Conservation (phyloP, 1,140 invertebrate genomes). For the Papilio helenus region DNA sequence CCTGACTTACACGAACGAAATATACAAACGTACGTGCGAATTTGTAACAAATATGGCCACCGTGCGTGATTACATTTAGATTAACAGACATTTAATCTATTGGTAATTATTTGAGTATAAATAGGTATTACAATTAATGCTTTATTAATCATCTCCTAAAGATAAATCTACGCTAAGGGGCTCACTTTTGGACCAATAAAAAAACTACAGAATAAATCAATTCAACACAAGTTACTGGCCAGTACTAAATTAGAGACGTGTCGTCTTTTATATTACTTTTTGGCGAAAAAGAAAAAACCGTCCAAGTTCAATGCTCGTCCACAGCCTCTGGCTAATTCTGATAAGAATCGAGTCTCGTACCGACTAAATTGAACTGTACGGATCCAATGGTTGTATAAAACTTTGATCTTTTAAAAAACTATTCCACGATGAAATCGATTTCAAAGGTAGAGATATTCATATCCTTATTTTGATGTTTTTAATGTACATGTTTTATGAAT, state of each 20-base stretch:
- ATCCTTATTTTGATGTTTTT: neutral
- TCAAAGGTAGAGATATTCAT: neutral
- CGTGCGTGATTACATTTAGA: neutral
- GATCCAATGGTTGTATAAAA: neutral
- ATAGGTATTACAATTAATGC: too few species aligned
- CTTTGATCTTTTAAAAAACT: neutral
- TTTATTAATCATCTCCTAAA: too few species aligned
- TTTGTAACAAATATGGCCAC: neutral
- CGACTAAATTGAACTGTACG: constrained; percentile 2
- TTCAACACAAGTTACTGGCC: neutral
- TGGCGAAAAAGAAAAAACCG: neutral
- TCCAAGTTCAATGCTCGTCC: constrained; percentile 19
- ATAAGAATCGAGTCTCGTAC: constrained; percentile 31
- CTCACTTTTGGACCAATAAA: too few species aligned
- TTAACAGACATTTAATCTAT: neutral
- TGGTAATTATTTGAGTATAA: neutral
- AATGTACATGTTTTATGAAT: neutral
- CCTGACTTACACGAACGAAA: constrained; percentile 2
- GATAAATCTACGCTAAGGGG: neutral
- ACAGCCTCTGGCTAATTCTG: constrained; percentile 18
- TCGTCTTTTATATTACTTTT: constrained; percentile 23
- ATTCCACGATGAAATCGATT: neutral
- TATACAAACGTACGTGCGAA: neutral
- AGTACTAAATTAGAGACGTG: constrained; percentile 11
- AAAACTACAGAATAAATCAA: neutral